Evolutionary conservation across 2,113 vertebrate species (phyloP), one percentile per base, ranked within the genome.

Genomic region (Scortum barcoo): DNA sequence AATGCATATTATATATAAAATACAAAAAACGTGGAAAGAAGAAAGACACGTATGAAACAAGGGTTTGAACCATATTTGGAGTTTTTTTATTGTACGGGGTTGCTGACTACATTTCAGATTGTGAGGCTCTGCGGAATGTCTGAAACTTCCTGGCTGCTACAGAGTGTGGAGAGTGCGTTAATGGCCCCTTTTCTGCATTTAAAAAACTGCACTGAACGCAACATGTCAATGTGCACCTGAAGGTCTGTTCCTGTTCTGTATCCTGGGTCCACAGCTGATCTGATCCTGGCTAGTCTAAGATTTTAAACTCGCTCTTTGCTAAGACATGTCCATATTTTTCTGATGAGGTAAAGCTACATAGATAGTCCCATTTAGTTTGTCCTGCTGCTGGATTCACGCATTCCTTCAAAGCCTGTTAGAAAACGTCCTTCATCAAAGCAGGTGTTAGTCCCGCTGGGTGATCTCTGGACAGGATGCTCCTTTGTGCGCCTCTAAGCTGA

Each of bases 371-470:
- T 48, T 4, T 17, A 36, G 17, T 56, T 20, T 53, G 30, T 65
- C 53, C 58, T 24, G 13, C 14, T 44, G 4, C 24, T 51, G 19
- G 40, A 60, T 57, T 22, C 76, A 46, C 24, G 16, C 57, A 70
- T 82, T 81, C 56, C 42, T 54, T 26, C 63, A 65, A 30, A 54
- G 57, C 12, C 46, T 38, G 11, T 26, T 48, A 75, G 54, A 69
- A 69, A 81, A 77, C 75, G 14, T 72, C 22, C 28, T 11, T 11
- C 56, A 67, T 90, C 77, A 91, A 92, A 85, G 78, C 85, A 84
- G 82, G 86, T 68, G 84, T 92, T 92, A 93, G 85, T 93, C 78
- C 77, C 83, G 85, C 90, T 85, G 86, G 26, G 70, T 80, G 86
- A 51, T 74, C 80, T 73, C 54, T 85, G 77, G 53, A 75, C 89